Conservation (phyloP, 2,888 invertebrate genomes). For the Koerneria pararmatus region DNA sequence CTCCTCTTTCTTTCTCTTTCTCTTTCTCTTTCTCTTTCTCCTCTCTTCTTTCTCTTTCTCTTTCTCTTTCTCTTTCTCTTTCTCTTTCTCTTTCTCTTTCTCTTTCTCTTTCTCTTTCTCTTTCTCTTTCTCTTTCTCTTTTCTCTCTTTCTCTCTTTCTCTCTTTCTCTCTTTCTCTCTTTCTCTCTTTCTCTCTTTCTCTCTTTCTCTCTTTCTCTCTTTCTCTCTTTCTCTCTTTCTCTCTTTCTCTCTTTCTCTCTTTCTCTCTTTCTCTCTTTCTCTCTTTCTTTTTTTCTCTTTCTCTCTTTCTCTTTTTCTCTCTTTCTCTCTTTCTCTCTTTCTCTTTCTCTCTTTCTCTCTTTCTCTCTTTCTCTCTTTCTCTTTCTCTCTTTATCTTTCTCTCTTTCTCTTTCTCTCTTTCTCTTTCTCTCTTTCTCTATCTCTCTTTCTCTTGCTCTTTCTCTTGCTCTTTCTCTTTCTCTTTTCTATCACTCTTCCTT, state of each 20-base stretch:
- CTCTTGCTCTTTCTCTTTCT: slow-evolving; percentile 13
- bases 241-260: slow-evolving; percentile 17
- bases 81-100: no score
- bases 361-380: background rate
- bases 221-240: slow-evolving; percentile 20
- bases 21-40: background rate
- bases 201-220: slow-evolving; percentile 19
- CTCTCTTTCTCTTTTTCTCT: background rate
- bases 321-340: background rate
- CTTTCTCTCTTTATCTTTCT: no score
- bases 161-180: slow-evolving; percentile 24
- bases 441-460: slow-evolving; percentile 1
- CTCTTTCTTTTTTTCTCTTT: background rate
- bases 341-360: background rate
- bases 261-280: slow-evolving; percentile 30
- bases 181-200: slow-evolving; percentile 21
- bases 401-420: background rate
- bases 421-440: slow-evolving; percentile 21
- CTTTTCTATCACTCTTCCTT: slow-evolving; percentile 10
- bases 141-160: slow-evolving; percentile 14
- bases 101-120: no score
- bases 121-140: slow-evolving; percentile 4
- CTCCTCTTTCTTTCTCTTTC: slow-evolving; percentile 14
- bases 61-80: no score
- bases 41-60: background rate